These are phyloP conservation scores for Exephanes ischioxanthus DNA, from an alignment of 2,888 invertebrate species.

Conservation along the genomic window DNA sequence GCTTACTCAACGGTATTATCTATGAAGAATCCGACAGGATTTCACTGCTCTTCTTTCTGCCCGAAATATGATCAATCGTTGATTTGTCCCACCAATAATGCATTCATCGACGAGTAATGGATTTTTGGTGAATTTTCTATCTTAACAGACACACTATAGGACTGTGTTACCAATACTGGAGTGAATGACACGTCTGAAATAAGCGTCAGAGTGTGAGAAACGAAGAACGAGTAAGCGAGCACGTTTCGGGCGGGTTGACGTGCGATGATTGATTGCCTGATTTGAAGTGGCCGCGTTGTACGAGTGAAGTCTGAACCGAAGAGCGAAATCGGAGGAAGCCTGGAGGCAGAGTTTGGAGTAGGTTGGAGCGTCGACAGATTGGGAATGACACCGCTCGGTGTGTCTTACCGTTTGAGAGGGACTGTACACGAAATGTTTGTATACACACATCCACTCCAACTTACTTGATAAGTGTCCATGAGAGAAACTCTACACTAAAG, in stretches of 20 bases:
- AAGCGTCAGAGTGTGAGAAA: constrained; percentile 6
- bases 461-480: constrained; percentile 11
- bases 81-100: too few species aligned
- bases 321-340: constrained; percentile 8
- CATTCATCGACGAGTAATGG: too few species aligned
- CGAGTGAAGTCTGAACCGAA: constrained; percentile 2
- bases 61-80: too few species aligned
- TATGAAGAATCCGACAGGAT: too few species aligned
- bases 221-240: constrained; percentile 1
- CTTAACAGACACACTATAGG: neutral
- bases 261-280: constrained; percentile 50
- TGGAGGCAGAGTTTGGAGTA: constrained; percentile 14
- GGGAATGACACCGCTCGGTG: constrained; percentile 11
- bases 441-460: neutral
- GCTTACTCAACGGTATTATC: too few species aligned
- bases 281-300: constrained; percentile 23
- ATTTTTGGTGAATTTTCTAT: too few species aligned
- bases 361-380: constrained; percentile 47
- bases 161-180: neutral
- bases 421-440: neutral
- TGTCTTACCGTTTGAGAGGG: neutral
- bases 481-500: neutral
- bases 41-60: too few species aligned
- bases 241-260: constrained; percentile 32
- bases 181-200: constrained; percentile 16